A percentile compares a stretch with the other conserved stretches of the same genome.
Evolutionary conservation across 2,888 invertebrate genomes (phyloP).

Genomic region (Galeopsomyia nigrocyanea): DNA sequence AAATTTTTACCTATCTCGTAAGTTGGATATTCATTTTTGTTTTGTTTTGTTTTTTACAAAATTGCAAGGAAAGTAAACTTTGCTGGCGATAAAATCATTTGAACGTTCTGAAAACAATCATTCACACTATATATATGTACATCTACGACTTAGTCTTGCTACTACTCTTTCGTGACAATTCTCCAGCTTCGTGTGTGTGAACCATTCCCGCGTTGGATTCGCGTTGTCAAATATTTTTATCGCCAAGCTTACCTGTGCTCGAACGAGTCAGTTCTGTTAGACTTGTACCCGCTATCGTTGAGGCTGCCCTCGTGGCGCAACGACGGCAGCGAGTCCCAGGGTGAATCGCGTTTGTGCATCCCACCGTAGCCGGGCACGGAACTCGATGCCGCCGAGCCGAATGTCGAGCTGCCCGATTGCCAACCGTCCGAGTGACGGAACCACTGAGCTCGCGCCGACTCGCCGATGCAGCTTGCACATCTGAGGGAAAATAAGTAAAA

Average conservation of each 20-base stretch:
- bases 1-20: too few relatives aligned
- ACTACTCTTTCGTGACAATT: too few relatives aligned
- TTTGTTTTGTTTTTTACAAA: too few relatives aligned
- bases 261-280: constrained; percentile 87
- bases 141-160: too few relatives aligned
- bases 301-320: constrained; percentile 87
- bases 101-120: too few relatives aligned
- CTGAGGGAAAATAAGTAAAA: constrained; percentile 60
- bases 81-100: too few relatives aligned
- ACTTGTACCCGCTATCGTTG: constrained; percentile 89
- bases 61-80: too few relatives aligned
- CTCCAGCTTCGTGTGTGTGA: too few relatives aligned
- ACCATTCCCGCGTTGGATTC: too few relatives aligned
- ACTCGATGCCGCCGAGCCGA: constrained; percentile 73
- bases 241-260: constrained; percentile 80
- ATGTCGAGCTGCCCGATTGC: constrained; percentile 82
- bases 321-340: constrained; percentile 90
- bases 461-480: constrained; percentile 91
- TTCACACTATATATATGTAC: too few relatives aligned
- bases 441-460: constrained; percentile 90
- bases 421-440: constrained; percentile 92
- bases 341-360: constrained; percentile 80
- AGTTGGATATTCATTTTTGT: too few relatives aligned
- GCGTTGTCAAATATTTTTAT: too few relatives aligned
- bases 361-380: constrained; percentile 63